Evolutionary conservation across 2,113 vertebrate genomes (phyloP), one percentile per base, ranked within the genome.

Genomic region (Gorilla gorilla): DNA sequence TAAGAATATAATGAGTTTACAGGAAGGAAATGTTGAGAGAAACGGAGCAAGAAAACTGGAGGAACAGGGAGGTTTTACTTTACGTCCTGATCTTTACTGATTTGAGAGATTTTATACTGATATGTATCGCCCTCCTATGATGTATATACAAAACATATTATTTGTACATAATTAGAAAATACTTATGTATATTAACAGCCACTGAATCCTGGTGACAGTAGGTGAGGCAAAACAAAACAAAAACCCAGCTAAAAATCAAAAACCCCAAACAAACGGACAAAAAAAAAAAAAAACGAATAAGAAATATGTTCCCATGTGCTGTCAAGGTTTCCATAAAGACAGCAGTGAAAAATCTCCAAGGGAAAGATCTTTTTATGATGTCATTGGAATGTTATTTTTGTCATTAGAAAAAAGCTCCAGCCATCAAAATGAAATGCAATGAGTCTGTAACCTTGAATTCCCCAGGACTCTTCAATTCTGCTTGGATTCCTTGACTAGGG

Each of bases 261-360:
- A 94, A 83, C 45, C 17, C 61, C 80, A 97, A 70, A 35, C 35
- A 89, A 83, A 79, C 4, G 68, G 27, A 64, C 27, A 43, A 30
- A 30, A 9, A 59, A 66, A 92, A 95, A 88, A 75, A 66, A 94
- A 76, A 94, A 73, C 3, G 61, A 78, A 14, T 87, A 86, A 90
- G 68, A 92, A 96, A 66, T 30, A 48, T 14, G 92, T 78, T 95
- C 43, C 32, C 40, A 70, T 8, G 32, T 73, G 30, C 78, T 91
- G 59, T 68, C 82, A 85, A 73, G 30, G 13, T 72, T 93, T 91
- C 87, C 78, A 91, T 45, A 93, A 89, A 43, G 82, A 95, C 97
- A 92, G 38, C 55, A 91, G 38, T 93, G 59, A 90, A 90, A 96
- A 96, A 59, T 75, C 76, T 96, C 92, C 38, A 91, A 50, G 72